Evolutionary conservation across 1,140 invertebrate genomes (phyloP).

Genomic region (Coenobita brevimanus): DNA sequence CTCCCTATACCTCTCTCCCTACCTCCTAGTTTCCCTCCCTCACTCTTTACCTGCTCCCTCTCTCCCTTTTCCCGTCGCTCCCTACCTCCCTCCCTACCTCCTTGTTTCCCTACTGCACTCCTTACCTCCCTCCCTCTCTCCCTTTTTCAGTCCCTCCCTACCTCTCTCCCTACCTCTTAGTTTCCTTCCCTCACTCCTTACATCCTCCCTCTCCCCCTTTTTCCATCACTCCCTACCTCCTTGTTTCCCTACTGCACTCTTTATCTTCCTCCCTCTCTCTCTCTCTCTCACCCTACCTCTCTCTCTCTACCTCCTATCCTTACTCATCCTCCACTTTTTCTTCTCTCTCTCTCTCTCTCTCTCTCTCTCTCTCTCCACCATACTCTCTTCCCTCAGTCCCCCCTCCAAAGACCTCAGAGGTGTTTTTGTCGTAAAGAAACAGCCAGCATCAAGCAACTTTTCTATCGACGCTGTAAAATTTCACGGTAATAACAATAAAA

Average conservation of each 20-base stretch:
- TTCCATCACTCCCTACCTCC: neutral
- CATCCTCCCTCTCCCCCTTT: neutral
- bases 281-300: neutral
- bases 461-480: too few species aligned
- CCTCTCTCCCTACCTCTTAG: slow-evolving; percentile 1
- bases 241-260: too few species aligned
- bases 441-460: too few species aligned
- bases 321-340: neutral
- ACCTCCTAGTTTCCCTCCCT: too few species aligned
- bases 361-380: neutral
- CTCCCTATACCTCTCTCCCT: too few species aligned
- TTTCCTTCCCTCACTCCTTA: neutral
- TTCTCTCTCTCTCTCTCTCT: neutral
- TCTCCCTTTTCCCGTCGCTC: neutral
- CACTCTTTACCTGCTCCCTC: neutral
- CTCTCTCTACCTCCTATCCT: neutral
- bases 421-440: too few species aligned
- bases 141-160: neutral
- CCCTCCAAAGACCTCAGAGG: too few species aligned
- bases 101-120: neutral
- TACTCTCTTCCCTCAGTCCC: too few species aligned
- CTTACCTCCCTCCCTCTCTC: neutral
- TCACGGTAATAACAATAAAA: too few species aligned
- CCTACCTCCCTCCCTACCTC: neutral
- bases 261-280: slow-evolving; percentile 8